Conservation (phyloP, 1,140 invertebrate genomes). For the Papilio polytes region DNA sequence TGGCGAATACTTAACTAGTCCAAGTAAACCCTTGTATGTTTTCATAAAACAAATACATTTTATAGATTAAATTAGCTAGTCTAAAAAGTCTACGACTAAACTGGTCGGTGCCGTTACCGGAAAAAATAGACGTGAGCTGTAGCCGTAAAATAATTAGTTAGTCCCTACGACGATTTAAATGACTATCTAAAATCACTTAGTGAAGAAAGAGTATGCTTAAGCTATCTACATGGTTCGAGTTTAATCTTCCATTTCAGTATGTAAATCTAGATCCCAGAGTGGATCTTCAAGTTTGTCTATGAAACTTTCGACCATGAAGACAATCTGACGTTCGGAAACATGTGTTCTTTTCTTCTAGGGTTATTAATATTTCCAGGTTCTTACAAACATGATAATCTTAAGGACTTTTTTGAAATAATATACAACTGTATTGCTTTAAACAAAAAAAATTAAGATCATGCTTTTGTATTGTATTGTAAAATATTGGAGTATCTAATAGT, state of each 20-base stretch:
- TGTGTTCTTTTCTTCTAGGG: background rate
- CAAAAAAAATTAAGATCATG: no score
- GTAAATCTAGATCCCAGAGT: slow-evolving; percentile 10
- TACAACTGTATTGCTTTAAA: background rate
- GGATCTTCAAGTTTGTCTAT: slow-evolving; percentile 22
- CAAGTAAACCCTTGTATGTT: no score
- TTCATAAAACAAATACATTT: no score
- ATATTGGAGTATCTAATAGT: no score
- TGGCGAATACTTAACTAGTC: no score
- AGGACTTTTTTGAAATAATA: background rate
- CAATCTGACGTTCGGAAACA: background rate
- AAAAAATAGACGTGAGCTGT: no score
- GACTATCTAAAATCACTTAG: background rate
- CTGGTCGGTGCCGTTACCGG: no score
- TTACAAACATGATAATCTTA: background rate
- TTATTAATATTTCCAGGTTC: background rate
- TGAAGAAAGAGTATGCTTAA: slow-evolving; percentile 12
- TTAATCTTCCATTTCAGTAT: slow-evolving; percentile 13
- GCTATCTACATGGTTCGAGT: background rate
- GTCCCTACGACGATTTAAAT: no score
- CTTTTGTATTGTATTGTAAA: background rate
- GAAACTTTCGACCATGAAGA: background rate
- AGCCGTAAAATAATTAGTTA: no score
- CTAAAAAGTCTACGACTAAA: background rate
- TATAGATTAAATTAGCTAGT: no score